These are phyloP conservation scores for Heliocidaris erythrogramma DNA, from an alignment of 35 echinoderm and acorn worm genomes.

Conservation along the genomic window DNA sequence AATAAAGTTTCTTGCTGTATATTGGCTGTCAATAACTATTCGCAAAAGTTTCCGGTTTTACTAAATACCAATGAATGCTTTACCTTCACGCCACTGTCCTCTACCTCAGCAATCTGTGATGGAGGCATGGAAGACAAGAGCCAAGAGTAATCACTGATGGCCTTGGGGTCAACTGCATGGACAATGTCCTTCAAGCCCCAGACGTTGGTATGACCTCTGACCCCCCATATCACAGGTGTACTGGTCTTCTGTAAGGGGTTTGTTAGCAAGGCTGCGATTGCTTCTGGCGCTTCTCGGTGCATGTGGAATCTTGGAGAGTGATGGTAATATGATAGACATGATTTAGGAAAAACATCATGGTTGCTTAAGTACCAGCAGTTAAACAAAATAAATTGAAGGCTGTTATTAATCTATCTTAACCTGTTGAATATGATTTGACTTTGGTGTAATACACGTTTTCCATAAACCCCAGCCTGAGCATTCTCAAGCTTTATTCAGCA, in stretches of 20 bases:
- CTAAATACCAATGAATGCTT: not conserved
- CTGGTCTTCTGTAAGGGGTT: constrained; percentile 63
- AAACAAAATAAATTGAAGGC: no score
- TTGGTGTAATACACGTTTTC: no score
- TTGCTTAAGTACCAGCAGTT: no score
- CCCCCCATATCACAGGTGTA: constrained; percentile 60
- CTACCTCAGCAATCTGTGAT: constrained; percentile 38
- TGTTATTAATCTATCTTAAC: no score
- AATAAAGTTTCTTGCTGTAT: no score
- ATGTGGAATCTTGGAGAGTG: constrained; percentile 67
- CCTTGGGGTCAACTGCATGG: constrained; percentile 52
- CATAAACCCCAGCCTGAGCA: no score
- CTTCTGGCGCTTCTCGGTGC: constrained; percentile 19
- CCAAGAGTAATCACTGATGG: constrained; percentile 54
- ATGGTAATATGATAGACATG: not conserved
- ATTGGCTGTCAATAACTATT: no score
- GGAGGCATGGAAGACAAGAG: constrained; percentile 45
- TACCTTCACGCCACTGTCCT: constrained; percentile 50
- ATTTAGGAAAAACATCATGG: not conserved
- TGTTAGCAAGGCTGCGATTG: constrained; percentile 46
- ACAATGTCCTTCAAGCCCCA: constrained; percentile 76
- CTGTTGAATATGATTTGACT: no score
- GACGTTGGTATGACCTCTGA: constrained; percentile 62
- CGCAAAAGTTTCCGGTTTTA: no score
- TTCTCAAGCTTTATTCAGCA: no score